Conservation (phyloP, 2,797 vertebrate species). For the Malurus leucopterus region DNA sequence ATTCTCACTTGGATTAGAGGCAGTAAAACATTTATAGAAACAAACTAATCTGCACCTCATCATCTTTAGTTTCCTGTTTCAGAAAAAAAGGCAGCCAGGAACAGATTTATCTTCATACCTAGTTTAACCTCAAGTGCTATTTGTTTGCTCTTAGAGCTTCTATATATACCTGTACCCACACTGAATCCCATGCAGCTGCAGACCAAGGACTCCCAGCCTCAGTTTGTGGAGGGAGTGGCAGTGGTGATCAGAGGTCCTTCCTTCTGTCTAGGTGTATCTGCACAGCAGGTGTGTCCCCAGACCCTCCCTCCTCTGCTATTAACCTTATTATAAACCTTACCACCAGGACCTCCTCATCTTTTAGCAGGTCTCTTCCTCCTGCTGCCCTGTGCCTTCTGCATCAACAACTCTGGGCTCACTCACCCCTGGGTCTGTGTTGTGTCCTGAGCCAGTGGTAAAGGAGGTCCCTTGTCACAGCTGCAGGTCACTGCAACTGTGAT, state of each 20-base stretch:
- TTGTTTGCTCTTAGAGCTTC: neutral
- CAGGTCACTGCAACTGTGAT: neutral
- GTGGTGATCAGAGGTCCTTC: neutral
- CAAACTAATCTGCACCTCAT: neutral
- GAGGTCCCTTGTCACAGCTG: neutral
- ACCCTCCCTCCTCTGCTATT: neutral
- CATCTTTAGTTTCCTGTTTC: neutral
- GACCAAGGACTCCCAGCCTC: neutral
- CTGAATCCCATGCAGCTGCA: neutral
- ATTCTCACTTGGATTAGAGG: neutral
- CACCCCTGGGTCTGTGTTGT: neutral
- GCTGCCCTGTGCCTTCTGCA: neutral
- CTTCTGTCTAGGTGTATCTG: neutral
- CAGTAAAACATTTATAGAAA: neutral
- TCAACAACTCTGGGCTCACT: accelerated
- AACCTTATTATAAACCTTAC: neutral
- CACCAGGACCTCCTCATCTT: neutral
- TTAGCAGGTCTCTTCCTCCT: neutral
- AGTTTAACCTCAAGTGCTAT: neutral
- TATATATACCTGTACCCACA: neutral
- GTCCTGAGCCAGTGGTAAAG: neutral
- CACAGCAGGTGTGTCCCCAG: neutral
- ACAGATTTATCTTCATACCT: neutral
- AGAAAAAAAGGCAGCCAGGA: neutral
- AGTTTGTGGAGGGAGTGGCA: neutral